phyloP scores from a whole-genome alignment of 1,140 invertebrate genomes.

The Drosophila lacteicornis region DNA sequence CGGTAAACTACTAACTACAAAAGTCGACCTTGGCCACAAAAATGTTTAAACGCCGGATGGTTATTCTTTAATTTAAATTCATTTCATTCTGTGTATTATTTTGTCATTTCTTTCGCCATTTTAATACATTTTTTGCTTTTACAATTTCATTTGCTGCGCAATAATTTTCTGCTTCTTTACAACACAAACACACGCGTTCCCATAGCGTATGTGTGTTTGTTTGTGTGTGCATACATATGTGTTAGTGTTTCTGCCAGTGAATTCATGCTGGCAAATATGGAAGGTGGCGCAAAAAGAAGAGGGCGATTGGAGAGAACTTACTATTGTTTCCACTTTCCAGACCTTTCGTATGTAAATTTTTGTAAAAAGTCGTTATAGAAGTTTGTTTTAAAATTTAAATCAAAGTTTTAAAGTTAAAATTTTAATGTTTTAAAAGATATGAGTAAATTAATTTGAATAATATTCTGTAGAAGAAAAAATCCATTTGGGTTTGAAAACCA shows the following conservation, averaged over 20 bases:
- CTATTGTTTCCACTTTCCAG: neutral
- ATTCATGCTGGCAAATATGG: constrained; percentile 32
- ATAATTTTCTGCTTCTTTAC: constrained; percentile 81
- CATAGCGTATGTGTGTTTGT: constrained; percentile 10
- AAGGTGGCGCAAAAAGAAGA: constrained; percentile 28
- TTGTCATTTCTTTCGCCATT: constrained; percentile 63
- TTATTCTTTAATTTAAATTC: constrained; percentile 56
- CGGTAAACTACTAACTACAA: constrained; percentile 1
- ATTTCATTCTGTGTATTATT: constrained; percentile 47
- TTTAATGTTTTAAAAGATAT: too few relatives aligned
- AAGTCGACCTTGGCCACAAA: constrained; percentile 9
- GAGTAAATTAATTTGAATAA: neutral
- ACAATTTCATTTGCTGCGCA: constrained; percentile 81
- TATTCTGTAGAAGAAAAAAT: neutral
- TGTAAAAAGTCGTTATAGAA: too few relatives aligned
- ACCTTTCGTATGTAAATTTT: neutral
- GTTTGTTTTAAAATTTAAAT: too few relatives aligned
- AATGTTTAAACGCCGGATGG: constrained; percentile 14
- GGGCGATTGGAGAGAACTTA: neutral
- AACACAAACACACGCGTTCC: constrained; percentile 46
- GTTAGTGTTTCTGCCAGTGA: constrained; percentile 48
- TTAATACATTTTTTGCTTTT: constrained; percentile 75
- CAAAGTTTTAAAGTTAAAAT: too few relatives aligned
- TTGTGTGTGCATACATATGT: constrained; percentile 21
- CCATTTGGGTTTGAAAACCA: neutral